Base-by-base conservation (phyloP, 1,140 invertebrate species). In the Oscheius sp. region DNA sequence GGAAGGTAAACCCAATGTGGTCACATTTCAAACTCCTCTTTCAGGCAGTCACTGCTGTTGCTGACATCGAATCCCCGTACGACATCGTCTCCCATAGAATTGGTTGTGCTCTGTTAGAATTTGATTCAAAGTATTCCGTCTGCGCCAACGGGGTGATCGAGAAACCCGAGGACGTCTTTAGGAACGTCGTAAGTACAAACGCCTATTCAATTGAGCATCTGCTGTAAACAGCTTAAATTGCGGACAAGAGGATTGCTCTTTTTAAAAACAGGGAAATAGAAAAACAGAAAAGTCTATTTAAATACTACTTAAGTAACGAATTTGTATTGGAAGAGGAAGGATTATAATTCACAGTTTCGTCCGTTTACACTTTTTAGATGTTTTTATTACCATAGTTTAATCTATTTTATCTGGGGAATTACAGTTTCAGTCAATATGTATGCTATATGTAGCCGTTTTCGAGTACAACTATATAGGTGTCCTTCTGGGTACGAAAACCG, bases 81-180 rank as follows among this genome's bases (percentile, higher is more conserved):
- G 72, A 74, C 34, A 74, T 74, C 38, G 65, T 74, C 34, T 74
- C 72, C 18, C 72, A 74, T 58, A 46, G 72, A n/a, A 34, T 74
- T n/a, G 68, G 64, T 3, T 52, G 68, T 3, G 72, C 72, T 28
- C 64, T 74, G 1, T 15, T 74, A 3, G 72, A 73, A 0, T 74
- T 74, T 32, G 72, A 74, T 23, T 26, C 42, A 10, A 74, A 74
- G 26, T 69, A 74, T 28, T 38, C 72, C 7, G 58, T 36, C 26
- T 73, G 58, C 36, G 46, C 31, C 35, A 74, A 74, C 28, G 72
- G 72, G 13, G 59, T 59, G 0, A 15, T 36, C 15, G 59, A 36
- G 28, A 36, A 52, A 20, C 36, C 32, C 20, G 65, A 69, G 28
- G 65, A 59, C 1, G 20, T 46, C 13, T 74, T 74, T 28, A 29